A percentile compares a stretch with the other conserved stretches of the same genome.
These are phyloP conservation scores for Gobius niger DNA, from an alignment of 2,113 vertebrate species.

Conservation along the genomic window DNA sequence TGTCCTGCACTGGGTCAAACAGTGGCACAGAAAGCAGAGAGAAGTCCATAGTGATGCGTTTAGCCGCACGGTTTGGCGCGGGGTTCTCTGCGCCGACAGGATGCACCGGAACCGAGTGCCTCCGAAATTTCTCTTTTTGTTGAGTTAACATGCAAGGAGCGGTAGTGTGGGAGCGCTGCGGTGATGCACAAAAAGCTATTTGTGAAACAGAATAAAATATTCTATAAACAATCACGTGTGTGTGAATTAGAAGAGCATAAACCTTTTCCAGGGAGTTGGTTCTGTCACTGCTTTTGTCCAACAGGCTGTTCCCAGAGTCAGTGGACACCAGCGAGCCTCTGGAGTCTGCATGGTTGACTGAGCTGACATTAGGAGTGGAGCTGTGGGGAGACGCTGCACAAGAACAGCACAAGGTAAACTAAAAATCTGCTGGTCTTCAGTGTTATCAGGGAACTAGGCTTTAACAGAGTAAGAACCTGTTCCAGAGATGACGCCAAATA, in stretches of 20 bases:
- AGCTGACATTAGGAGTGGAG: slow-evolving; percentile 86
- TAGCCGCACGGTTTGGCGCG: slow-evolving; percentile 69
- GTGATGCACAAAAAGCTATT: slow-evolving; percentile 4
- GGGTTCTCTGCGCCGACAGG: slow-evolving; percentile 74
- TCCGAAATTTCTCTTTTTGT: slow-evolving; percentile 84
- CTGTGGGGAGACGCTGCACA: slow-evolving; percentile 87
- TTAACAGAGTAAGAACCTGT: slow-evolving; percentile 75
- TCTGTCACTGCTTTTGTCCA: slow-evolving; percentile 87
- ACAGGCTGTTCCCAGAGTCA: slow-evolving; percentile 90
- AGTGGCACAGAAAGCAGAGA: slow-evolving; percentile 81
- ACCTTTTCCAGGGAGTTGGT: slow-evolving; percentile 95
- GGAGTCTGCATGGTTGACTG: slow-evolving; percentile 89
- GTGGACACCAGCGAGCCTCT: slow-evolving; percentile 94
- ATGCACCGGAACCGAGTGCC: slow-evolving; percentile 84
- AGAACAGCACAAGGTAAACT: neutral
- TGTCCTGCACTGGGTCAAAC: slow-evolving; percentile 66
- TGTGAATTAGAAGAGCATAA: slow-evolving; percentile 14
- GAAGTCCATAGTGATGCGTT: slow-evolving; percentile 91
- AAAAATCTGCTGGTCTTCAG: neutral
- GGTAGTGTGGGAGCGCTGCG: slow-evolving; percentile 53
- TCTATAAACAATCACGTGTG: neutral
- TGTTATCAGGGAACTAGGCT: neutral
- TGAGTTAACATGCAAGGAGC: slow-evolving; percentile 40
- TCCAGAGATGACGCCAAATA: slow-evolving; percentile 93
- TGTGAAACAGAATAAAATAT: neutral